Conservation (phyloP, 92 coral and sea anemone genomes). For the Ricordea florida region DNA sequence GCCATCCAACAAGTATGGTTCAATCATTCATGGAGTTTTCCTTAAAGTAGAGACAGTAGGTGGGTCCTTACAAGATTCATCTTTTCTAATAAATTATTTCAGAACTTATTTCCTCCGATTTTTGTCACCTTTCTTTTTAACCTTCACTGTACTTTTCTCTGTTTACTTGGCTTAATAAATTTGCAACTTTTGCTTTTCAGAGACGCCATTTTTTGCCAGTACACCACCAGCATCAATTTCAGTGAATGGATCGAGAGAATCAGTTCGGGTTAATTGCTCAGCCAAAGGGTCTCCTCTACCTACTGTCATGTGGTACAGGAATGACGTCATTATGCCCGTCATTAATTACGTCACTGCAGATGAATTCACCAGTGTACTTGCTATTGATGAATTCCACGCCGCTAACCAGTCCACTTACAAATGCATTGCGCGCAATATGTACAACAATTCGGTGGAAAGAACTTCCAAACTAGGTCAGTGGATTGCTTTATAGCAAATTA, state of each 20-base stretch:
- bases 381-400: slow-evolving; percentile 45
- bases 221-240: neutral
- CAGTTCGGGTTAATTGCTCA: slow-evolving; percentile 33
- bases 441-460: neutral
- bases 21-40: slow-evolving; percentile 10
- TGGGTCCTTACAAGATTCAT: too few species aligned
- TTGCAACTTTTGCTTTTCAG: too few species aligned
- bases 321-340: neutral
- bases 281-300: slow-evolving; percentile 52
- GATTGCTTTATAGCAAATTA: neutral
- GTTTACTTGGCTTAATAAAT: too few species aligned
- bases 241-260: neutral
- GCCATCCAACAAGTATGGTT: slow-evolving; percentile 38
- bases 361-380: slow-evolving; percentile 28
- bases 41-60: slow-evolving; percentile 18
- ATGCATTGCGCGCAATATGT: slow-evolving; percentile 55
- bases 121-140: too few species aligned
- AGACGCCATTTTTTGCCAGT: too few species aligned
- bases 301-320: slow-evolving; percentile 49
- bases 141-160: too few species aligned
- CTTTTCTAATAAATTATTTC: too few species aligned
- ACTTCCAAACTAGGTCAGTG: slow-evolving; percentile 18
- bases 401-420: slow-evolving; percentile 61
- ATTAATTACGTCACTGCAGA: neutral
- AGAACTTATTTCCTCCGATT: too few species aligned